Percentiles rank a stretch among this genome's conserved stretches.
Evolutionary conservation across 2,113 vertebrate species (phyloP).

Genomic region (Grus americana): DNA sequence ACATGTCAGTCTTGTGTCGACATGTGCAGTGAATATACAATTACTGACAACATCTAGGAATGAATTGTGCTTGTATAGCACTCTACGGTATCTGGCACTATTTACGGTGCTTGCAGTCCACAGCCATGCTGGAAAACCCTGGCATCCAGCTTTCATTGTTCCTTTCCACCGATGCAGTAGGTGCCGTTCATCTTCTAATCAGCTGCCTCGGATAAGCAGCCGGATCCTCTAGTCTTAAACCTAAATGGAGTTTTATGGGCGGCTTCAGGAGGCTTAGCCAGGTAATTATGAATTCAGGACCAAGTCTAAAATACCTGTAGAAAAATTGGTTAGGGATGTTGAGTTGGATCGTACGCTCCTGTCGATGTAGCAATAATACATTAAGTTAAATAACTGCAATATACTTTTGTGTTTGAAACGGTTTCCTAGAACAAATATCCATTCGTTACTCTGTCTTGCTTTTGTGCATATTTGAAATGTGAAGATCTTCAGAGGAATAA

Average conservation of each 20-base stretch:
- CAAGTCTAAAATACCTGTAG: background rate
- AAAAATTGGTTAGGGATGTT: background rate
- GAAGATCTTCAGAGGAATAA: background rate
- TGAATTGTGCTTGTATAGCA: background rate
- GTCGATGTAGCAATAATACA: background rate
- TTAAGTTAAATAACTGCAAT: background rate
- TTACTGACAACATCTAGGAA: background rate
- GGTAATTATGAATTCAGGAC: background rate
- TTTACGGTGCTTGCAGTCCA: background rate
- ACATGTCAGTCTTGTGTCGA: background rate
- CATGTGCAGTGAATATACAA: background rate
- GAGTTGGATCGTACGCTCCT: accelerated
- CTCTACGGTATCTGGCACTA: background rate
- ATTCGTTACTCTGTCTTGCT: background rate
- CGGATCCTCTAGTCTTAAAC: background rate
- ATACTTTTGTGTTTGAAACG: background rate
- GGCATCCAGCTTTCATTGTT: background rate
- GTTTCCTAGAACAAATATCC: background rate
- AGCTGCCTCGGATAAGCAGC: background rate
- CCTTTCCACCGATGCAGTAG: background rate
- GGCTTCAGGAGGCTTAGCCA: background rate
- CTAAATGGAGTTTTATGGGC: background rate
- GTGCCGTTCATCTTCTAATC: background rate
- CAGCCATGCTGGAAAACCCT: background rate
- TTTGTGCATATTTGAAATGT: background rate